Evolutionary conservation across 2,888 invertebrate genomes (phyloP), one percentile per base, ranked within the genome.

Genomic region (Agonopterix heracliana): DNA sequence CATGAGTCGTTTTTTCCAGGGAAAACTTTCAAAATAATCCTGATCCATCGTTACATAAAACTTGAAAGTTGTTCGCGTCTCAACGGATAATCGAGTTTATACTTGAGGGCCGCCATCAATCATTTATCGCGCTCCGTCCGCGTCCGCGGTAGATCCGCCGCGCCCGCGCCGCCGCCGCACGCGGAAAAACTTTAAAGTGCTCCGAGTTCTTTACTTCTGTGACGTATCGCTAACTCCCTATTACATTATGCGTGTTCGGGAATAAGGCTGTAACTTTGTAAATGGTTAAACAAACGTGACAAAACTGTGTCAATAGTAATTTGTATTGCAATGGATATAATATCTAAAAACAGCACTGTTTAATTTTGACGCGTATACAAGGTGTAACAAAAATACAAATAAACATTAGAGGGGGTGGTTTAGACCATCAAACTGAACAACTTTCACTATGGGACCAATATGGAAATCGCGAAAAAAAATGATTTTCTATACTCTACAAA

Each of bases 31-130:
- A 46, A 67, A 80, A 81, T 86, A 88, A 85, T 86, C 84, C 80
- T 81, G 86, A 86, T 87, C 86, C 87, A 85, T 87, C 86, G 86
- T 86, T 84, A 88, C 83, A 87, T 81, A 87, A 87, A 88, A 88
- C 79, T 87, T 86, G 86, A 82, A 82, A 86, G 87, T 87, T 86
- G 86, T 87, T 86, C 87, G 78, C 85, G 87, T 85, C 86, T 83
- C 83, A 73, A 73, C 81, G 86, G 87, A 88, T 88, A 88, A 88
- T 88, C 87, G 87, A 88, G 87, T 88, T 88, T 88, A 83, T 87
- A 83, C 87, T 88, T 87, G 83, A 80, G 80, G 79, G 73, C 78
- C 76, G 77, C 83, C 87, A 88, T 88, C 87, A 87, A 88, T 88
- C 87, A 88, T 88, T 85, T 87, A 88, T 84, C 80, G 73, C 68